These are phyloP conservation scores for Siderastrea radians DNA, from an alignment of 92 coral and sea anemone species.

Conservation along the genomic window DNA sequence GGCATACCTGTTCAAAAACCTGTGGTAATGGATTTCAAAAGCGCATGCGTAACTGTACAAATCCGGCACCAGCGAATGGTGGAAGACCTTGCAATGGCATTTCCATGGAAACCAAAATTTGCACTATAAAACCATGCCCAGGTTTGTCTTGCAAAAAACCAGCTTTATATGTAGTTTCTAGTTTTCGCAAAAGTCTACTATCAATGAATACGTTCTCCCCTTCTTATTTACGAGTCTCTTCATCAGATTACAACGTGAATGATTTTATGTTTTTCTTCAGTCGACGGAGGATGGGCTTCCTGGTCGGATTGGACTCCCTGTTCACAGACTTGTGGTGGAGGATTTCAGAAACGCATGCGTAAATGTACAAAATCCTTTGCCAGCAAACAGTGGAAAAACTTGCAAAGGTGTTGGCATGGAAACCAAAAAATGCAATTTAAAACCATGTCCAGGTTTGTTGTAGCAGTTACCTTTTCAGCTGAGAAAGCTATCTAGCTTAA, in stretches of 20 bases:
- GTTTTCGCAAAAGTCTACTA: too few relatives aligned
- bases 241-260: not conserved
- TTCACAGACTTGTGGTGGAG: conserved; percentile 12
- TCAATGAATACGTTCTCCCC: too few relatives aligned
- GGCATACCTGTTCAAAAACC: not conserved
- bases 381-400: conserved; percentile 7
- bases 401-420: conserved; percentile 13
- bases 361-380: conserved; percentile 14
- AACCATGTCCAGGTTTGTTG: conserved; percentile 4
- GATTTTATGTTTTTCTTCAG: not conserved
- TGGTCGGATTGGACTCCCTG: conserved; percentile 25
- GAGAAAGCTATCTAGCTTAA: too few relatives aligned
- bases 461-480: too few relatives aligned
- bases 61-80: conserved; percentile 17
- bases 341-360: conserved; percentile 17
- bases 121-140: not conserved
- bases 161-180: not conserved
- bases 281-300: conserved; percentile 1
- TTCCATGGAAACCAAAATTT: conserved; percentile 5
- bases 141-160: not conserved
- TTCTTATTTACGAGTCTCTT: not conserved
- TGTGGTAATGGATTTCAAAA: conserved; percentile 11
- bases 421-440: conserved; percentile 2
- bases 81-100: conserved; percentile 25
- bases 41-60: conserved; percentile 20